Evolutionary conservation across 1,140 invertebrate genomes (phyloP).

Genomic region (Centruroides sculpturatus): DNA sequence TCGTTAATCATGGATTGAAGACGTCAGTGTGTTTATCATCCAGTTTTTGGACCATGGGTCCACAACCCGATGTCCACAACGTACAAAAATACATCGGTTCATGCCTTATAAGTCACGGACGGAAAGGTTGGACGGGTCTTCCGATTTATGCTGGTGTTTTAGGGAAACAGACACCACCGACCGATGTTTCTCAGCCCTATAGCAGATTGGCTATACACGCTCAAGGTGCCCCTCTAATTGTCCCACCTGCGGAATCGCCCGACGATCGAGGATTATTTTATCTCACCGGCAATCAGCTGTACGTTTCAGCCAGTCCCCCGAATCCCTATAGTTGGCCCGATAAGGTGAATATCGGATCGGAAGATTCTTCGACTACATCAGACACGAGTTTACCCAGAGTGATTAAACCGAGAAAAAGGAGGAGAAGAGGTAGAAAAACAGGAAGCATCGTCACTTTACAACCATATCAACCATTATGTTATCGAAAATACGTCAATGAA

Average conservation of each 20-base stretch:
- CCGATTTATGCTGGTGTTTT: constrained; percentile 24
- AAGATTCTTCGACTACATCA: constrained; percentile 47
- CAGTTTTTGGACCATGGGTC: background rate
- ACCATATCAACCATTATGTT: constrained; percentile 28
- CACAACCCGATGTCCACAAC: constrained; percentile 24
- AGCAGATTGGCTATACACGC: constrained; percentile 9
- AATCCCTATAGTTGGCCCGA: background rate
- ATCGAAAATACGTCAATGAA: constrained; percentile 3
- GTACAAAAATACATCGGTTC: constrained; percentile 49
- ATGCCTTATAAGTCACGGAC: constrained; percentile 39
- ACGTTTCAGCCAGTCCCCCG: no score
- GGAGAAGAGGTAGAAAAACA: constrained; percentile 54
- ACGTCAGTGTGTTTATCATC: no score
- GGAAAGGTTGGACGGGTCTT: constrained; percentile 41
- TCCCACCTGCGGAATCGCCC: constrained; percentile 2
- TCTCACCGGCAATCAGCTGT: no score
- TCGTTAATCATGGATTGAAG: no score
- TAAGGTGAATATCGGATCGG: constrained; percentile 32
- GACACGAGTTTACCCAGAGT: constrained; percentile 67
- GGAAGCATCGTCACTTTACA: constrained; percentile 26
- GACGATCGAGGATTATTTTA: no score
- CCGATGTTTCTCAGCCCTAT: no score
- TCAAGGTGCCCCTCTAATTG: constrained; percentile 11
- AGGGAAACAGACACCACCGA: no score
- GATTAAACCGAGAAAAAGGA: constrained; percentile 70